Evolutionary conservation across 2,113 vertebrate genomes (phyloP).

Genomic region (Saccopteryx leptura): DNA sequence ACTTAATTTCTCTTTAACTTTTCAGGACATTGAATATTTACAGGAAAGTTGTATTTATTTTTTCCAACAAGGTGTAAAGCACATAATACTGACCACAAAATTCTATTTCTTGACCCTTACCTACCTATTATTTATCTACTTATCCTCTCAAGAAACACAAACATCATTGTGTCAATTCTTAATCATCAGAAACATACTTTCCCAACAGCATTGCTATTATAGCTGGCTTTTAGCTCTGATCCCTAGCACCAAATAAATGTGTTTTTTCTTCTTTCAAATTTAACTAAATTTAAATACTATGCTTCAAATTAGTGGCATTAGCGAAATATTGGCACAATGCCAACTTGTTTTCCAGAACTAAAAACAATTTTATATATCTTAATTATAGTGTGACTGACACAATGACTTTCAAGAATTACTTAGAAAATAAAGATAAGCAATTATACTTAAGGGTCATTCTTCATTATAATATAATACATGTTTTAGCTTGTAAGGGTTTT

Average conservation of each 20-base stretch:
- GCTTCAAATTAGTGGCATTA: background rate
- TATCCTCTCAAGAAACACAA: background rate
- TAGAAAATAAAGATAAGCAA: constrained; percentile 31
- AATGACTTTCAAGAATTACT: constrained; percentile 14
- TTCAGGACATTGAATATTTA: constrained; percentile 34
- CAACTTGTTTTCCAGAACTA: background rate
- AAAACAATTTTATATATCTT: constrained; percentile 36
- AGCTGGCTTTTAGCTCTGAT: background rate
- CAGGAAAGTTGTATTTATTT: background rate
- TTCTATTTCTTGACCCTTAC: background rate
- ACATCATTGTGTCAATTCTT: background rate
- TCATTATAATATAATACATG: background rate
- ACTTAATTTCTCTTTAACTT: background rate
- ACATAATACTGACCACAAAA: constrained; percentile 28
- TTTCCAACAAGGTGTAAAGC: background rate
- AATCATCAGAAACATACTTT: background rate
- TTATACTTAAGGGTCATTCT: background rate
- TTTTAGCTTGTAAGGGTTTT: background rate
- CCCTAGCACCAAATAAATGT: background rate
- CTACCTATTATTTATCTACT: background rate
- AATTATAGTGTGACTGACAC: background rate
- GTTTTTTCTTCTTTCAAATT: background rate
- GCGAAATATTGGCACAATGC: background rate
- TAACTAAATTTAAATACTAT: constrained; percentile 48
- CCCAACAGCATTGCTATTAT: background rate